These are phyloP conservation scores for Myioborus miniatus DNA, from an alignment of 2,797 vertebrate genomes.

Conservation along the genomic window DNA sequence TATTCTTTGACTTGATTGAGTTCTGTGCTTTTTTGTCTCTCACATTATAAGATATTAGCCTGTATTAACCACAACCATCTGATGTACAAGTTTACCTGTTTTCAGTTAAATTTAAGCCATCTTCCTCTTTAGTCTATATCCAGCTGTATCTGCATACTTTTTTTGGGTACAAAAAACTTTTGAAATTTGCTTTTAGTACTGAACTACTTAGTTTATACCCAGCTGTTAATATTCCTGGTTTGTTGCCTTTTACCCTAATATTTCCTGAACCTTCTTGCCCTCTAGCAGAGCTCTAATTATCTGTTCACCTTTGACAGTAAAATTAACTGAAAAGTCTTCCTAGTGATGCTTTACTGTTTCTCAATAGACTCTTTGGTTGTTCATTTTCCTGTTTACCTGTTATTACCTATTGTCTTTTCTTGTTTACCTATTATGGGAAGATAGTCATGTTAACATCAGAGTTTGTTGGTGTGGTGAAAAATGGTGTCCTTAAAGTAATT, in stretches of 20 bases:
- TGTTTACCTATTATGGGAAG: neutral
- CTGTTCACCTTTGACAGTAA: neutral
- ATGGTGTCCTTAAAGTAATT: neutral
- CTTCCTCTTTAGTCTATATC: neutral
- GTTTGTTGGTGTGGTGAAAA: neutral
- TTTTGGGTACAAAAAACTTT: neutral
- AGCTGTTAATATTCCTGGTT: neutral
- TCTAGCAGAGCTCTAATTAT: neutral
- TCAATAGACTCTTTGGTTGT: neutral
- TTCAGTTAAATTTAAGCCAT: neutral
- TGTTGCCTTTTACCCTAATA: neutral
- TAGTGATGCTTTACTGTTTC: neutral
- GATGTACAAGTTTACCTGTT: neutral
- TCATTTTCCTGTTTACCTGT: neutral
- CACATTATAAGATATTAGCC: neutral
- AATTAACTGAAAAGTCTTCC: neutral
- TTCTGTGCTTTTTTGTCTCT: neutral
- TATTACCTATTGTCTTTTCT: neutral
- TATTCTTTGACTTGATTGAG: neutral
- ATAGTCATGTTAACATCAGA: neutral
- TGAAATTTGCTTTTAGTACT: neutral
- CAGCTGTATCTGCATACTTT: neutral
- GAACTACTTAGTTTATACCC: neutral
- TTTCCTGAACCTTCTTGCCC: neutral
- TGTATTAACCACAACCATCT: neutral